phyloP scores from a whole-genome alignment of 1,140 invertebrate species.

The Papilio dardanus region DNA sequence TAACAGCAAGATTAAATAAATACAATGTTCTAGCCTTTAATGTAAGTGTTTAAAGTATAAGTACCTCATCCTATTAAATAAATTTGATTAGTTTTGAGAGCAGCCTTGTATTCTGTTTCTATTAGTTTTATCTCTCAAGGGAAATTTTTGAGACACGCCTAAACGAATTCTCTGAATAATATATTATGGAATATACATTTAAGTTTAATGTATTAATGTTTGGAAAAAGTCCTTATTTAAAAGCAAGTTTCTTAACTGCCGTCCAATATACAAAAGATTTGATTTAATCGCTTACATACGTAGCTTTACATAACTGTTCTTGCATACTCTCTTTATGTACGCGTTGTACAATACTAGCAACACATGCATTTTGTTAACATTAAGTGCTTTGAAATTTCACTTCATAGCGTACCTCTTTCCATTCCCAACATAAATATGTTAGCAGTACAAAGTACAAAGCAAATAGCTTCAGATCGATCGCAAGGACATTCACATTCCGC shows the following conservation, averaged over 20 bases:
- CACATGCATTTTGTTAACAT: background rate
- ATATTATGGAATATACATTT: background rate
- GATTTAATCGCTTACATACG: too few relatives aligned
- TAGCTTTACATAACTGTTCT: too few relatives aligned
- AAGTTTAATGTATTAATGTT: background rate
- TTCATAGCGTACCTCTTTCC: background rate
- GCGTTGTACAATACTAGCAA: too few relatives aligned
- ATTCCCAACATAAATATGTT: background rate
- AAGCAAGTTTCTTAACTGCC: too few relatives aligned
- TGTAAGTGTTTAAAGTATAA: background rate
- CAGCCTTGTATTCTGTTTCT: background rate
- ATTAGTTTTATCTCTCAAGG: background rate
- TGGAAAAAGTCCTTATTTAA: too few relatives aligned
- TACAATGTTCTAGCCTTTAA: background rate
- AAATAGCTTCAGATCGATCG: background rate
- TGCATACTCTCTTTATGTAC: too few relatives aligned
- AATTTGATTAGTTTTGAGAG: conserved; percentile 14
- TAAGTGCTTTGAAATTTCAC: background rate
- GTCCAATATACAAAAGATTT: too few relatives aligned
- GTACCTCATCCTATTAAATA: background rate
- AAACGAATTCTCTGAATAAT: background rate
- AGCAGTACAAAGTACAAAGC: background rate
- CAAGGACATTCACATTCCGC: background rate
- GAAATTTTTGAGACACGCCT: background rate
- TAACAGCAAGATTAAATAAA: background rate